phyloP scores from a whole-genome alignment of 2,113 vertebrate species.

The Spilogale gracilis region DNA sequence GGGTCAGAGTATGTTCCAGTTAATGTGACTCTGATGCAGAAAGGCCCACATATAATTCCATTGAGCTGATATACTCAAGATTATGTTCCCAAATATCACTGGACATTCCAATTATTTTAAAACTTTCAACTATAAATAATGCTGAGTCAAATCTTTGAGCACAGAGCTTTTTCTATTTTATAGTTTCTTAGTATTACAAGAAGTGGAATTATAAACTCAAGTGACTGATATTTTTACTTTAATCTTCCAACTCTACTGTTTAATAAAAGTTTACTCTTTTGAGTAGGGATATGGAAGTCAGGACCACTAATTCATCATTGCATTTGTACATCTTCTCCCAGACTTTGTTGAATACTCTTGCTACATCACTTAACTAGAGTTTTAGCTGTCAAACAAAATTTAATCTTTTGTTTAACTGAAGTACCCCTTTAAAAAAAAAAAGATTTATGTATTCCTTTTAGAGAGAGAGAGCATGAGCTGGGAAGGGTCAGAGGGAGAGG shows the following conservation, averaged over 20 bases:
- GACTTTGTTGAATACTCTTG: not conserved
- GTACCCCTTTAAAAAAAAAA: not conserved
- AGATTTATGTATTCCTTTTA: not conserved
- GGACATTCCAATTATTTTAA: not conserved
- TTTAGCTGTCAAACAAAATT: conserved; percentile 37
- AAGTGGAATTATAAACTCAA: conserved; percentile 12
- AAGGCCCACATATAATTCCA: not conserved
- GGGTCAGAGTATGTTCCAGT: rapidly evolving
- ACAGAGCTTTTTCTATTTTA: not conserved
- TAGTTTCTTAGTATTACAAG: conserved; percentile 10
- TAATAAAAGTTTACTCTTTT: conserved; percentile 22
- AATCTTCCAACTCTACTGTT: not conserved
- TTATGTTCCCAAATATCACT: not conserved
- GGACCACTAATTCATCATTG: not conserved
- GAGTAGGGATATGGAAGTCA: not conserved
- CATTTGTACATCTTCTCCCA: not conserved
- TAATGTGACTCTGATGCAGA: not conserved
- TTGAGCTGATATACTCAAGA: no score
- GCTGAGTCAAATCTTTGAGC: not conserved
- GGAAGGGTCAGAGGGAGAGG: not conserved
- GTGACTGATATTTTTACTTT: conserved; percentile 42
- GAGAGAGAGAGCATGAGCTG: not conserved
- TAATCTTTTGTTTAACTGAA: conserved; percentile 21
- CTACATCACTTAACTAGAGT: not conserved
- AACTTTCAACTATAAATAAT: not conserved